Evolutionary conservation across 2,113 vertebrate genomes (phyloP), one percentile per base, ranked within the genome.

Genomic region (Anoplopoma fimbria): DNA sequence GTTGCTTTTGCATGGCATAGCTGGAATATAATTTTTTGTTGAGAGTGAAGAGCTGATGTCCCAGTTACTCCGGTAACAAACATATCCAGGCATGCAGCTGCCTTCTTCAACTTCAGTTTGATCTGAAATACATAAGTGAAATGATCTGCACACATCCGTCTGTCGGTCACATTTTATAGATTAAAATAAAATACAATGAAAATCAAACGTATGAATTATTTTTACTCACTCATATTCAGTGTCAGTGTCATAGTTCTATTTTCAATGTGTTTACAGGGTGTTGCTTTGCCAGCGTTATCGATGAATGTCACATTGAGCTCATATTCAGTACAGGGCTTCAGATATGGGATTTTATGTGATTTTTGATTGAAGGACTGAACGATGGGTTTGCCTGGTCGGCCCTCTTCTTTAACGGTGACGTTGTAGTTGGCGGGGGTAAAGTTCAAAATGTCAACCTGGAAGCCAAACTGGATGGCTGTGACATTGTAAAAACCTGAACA

Each of bases 271-370:
- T 0, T 0, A 60, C 88, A 92, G 14, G 0, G 0, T 4, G 0
- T 55, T 14, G 14, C 0, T 0, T 3, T 23, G n/a, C 12, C 51
- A 55, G 1, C 0, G 1, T 0, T 0, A 2, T 15, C 4, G 4
- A 1, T 13, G 31, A 82, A 33, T 1, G 0, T 1, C 19, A 90
- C 71, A 0, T 0, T 1, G 29, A 36, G 21, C 4, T 45, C 0
- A 75, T 95, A 94, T 0, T 9, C 0, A 23, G 83, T 92, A 21
- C 93, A 95, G 31, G 93, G 93, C 75, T 89, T 93, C 64, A 94
- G 83, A 15, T 0, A 0, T 23, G 2, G 1, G 47, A 86, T 36
- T 0, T 23, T 0, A 25, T 47, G 0, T n/a, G 29, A 1, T 33
- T 0, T 38, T 58, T 6, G 2, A n/a, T 0, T 19, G 17, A 0